Evolutionary conservation across 2,888 invertebrate species (phyloP), one percentile per base, ranked within the genome.

Genomic region (Teleogryllus oceanicus): DNA sequence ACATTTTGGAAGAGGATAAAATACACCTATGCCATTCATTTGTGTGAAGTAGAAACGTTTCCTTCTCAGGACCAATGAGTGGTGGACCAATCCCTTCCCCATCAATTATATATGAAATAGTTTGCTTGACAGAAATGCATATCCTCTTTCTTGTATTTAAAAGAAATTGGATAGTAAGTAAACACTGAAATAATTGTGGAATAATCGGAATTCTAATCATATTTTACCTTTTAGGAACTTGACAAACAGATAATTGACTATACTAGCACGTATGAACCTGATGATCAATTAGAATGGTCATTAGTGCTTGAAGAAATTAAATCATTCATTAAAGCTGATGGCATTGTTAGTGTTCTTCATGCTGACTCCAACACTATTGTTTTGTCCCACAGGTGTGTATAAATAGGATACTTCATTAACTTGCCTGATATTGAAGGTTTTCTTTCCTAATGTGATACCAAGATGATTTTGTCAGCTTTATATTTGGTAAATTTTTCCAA

Each of bases 261-360:
- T 88, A 96, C 96, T 76, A 93, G 93, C 86, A 95, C 96, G 21
- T 98, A 98, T 88, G 96, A 97, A 86, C 97, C 98, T n/a, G 97
- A 97, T 84, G 98, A 98, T 87, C 96, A 96, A 87, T 90, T 96
- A 84, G 98, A 98, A 88, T 98, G 98, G 98, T 94, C 94, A 78
- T 89, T 97, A 82, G 97, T 98, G 2, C 90, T 98, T 82, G 95
- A 96, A 84, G 98, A 98, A 89, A 96, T 98, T 82, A 95, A 96
- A 88, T 94, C 95, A 80, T 98, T 98, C 88, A 94, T 98, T 81
- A 94, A 94, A 87, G 96, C 97, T 37, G 98, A 98, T 87, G 94
- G 94, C 80, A 92, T 96, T 75, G 94, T 98, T 21, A 92, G 93
- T 80, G 95, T 98, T 20, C 89, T 96, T 78, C 96, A 97, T 86